Base-by-base conservation (phyloP, 2,888 invertebrate genomes). In the Drosophila fungiperda region DNA sequence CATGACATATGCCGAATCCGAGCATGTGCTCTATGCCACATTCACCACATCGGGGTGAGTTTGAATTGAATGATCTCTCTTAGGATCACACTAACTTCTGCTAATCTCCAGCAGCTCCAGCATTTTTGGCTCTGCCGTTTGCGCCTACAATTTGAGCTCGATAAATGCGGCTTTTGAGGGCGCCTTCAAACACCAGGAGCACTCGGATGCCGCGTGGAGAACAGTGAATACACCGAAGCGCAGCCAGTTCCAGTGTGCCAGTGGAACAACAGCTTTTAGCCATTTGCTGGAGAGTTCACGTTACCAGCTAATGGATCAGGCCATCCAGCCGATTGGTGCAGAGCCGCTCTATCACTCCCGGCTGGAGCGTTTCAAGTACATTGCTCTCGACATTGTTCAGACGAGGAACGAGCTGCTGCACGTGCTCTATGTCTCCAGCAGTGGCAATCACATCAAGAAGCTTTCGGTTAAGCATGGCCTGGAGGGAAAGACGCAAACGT, bases 61-160 rank as follows among this genome's bases (percentile, higher is more conserved):
- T 3, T 29, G 0, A 17, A 4, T 4, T 15, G 17, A 8, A 29
- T n/a, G 3, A 42, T 45, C 40, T 20, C 0, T 2, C 17, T 35
- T 8, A 52, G 11, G n/a, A 12, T 36, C 17, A 3, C 5, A 38
- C 15, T 32, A 40, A 45, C 1, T 12, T 11, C 3, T 42, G 36
- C 6, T 62, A n/a, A 26, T 40, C 17, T 17, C 2, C 35, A 69
- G 83, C 93, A 96, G 96, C 60, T 98, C 98, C 92, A 96, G 97
- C 90, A 97, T 99, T 83, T 95, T 96, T 6, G 98, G 98, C 15
- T 98, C 98, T 40, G 98, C 98, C 0, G 96, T 99, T 7, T 99
- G 99, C 91, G 96, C 97, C 3, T 99, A 97, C 94, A 98, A 97
- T 92, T 95, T 98, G 94, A 95, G 96, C 0, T 95, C 97, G 1